Evolutionary conservation across 2,113 vertebrate genomes (phyloP), one percentile per base, ranked within the genome.

Genomic region (Sander vitreus): DNA sequence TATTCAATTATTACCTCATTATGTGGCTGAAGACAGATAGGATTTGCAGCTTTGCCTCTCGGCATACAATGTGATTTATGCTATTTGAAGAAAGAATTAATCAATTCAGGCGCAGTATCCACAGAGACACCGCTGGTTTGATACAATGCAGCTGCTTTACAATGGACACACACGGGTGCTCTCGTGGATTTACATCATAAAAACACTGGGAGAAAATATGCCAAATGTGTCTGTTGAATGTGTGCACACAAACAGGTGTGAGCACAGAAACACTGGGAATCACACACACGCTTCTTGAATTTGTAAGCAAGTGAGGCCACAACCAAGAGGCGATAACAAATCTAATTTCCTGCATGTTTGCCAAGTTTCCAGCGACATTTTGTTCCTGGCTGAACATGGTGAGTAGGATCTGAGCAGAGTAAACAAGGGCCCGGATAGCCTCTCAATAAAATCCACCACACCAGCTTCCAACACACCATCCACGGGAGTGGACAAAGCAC

Each of bases 321-420:
- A 62, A 78, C 57, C 12, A 12, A 75, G 67, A 55, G 68, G 57
- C 23, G 87, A 94, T 93, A 92, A 88, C 83, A 91, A 87, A 91
- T 92, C 79, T 91, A 50, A 93, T 93, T 90, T 92, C 91, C 85
- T 75, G 48, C 62, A 23, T 90, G 89, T 93, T 91, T 90, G 87
- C 89, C 78, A 78, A 77, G 66, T 79, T 89, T 82, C 79, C 88
- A 81, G 78, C 71, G 21, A 54, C 91, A 81, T 14, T 88, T 92
- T 84, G 89, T 88, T 88, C 81, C 70, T 53, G 84, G 85, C 78
- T 78, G 83, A 73, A 84, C 78, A 78, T 60, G 81, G 54, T 3
- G 66, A 85, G 76, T 27, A 66, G 71, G 76, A 91, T 86, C 69
- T 70, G 78, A 91, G 66, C 19, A 53, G 73, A 71, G 84, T 90